phyloP scores from a whole-genome alignment of 2,888 invertebrate species.

The Boloria selene region DNA sequence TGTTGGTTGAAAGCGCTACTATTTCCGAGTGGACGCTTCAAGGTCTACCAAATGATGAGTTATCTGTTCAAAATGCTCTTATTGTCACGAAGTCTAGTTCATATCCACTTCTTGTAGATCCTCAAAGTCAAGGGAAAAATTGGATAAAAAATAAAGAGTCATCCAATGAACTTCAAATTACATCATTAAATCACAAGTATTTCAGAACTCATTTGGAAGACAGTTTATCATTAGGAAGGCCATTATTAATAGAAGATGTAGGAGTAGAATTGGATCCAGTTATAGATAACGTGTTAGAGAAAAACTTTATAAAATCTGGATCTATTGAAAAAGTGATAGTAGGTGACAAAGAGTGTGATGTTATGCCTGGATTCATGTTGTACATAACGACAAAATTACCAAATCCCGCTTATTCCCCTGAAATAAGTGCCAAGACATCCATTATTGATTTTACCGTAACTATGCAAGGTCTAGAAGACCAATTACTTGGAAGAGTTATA shows the following conservation, averaged over 20 bases:
- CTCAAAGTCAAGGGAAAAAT: constrained; percentile 98
- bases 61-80: constrained; percentile 97
- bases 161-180: constrained; percentile 94
- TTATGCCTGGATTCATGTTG: constrained; percentile 96
- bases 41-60: constrained; percentile 97
- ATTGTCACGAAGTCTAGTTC: constrained; percentile 98
- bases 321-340: constrained; percentile 97
- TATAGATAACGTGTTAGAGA: constrained; percentile 97
- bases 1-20: constrained; percentile 95
- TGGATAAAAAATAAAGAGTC: constrained; percentile 98
- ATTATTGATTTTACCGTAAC: constrained; percentile 99
- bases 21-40: constrained; percentile 97
- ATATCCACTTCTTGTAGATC: constrained; percentile 96
- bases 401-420: constrained; percentile 98
- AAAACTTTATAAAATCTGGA: constrained; percentile 98
- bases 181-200: constrained; percentile 97
- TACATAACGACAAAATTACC: constrained; percentile 98
- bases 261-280: constrained; percentile 97
- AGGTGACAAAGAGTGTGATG: constrained; percentile 98
- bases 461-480: constrained; percentile 97
- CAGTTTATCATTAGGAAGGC: constrained; percentile 92
- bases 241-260: constrained; percentile 96
- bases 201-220: constrained; percentile 96
- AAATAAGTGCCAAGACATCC: constrained; percentile 97
- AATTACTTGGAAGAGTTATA: constrained; percentile 95